Conservation (phyloP, 2,797 vertebrate species). For the Epinephelus malabaricus region DNA sequence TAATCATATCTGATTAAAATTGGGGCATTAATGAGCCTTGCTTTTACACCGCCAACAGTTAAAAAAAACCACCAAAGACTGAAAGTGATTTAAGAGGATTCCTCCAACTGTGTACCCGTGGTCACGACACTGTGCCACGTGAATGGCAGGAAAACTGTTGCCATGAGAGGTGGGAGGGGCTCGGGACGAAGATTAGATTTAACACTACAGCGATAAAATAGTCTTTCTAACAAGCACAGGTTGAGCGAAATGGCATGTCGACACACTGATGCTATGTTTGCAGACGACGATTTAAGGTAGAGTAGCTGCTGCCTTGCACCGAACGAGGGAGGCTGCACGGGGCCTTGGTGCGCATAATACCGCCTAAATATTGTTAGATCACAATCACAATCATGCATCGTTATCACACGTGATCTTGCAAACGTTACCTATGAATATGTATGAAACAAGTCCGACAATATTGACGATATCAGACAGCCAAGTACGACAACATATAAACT, state of each 20-base stretch:
- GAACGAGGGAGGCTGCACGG: neutral
- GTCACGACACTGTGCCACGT: conserved; percentile 76
- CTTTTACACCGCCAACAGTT: neutral
- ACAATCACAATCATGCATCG: neutral
- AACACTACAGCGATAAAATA: rapidly evolving
- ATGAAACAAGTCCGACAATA: rapidly evolving
- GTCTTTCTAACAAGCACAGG: rapidly evolving
- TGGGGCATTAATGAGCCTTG: neutral
- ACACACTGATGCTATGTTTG: neutral
- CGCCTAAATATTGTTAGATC: rapidly evolving
- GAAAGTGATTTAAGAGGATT: neutral
- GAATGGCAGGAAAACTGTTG: conserved; percentile 38
- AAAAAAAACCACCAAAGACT: neutral
- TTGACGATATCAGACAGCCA: rapidly evolving
- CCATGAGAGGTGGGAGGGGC: conserved; percentile 55
- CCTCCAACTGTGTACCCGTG: neutral
- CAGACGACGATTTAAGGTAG: rapidly evolving
- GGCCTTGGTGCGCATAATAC: conserved; percentile 25
- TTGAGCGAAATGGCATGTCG: rapidly evolving
- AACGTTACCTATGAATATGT: rapidly evolving
- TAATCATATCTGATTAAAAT: no score
- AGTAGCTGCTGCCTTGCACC: neutral
- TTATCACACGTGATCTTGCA: neutral
- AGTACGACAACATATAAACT: neutral
- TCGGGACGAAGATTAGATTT: neutral